phyloP scores from a whole-genome alignment of 2,888 invertebrate species.

The Acrobeloides nanus region DNA sequence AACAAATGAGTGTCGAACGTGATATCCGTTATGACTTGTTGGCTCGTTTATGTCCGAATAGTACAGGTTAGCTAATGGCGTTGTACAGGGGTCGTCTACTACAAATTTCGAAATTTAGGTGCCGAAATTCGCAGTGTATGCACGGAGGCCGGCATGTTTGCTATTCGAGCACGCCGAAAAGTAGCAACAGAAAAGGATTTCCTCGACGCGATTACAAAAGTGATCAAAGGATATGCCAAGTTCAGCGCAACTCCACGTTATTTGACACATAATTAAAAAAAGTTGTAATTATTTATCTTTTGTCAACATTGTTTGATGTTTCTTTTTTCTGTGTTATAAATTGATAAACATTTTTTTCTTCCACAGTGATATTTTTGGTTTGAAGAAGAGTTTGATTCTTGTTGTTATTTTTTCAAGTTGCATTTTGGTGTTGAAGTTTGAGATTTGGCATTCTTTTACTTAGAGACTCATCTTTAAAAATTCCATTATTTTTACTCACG shows the following conservation, averaged over 20 bases:
- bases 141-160: conserved; percentile 99
- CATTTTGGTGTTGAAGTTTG: too few relatives aligned
- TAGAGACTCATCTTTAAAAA: too few relatives aligned
- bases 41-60: conserved; percentile 93
- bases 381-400: too few relatives aligned
- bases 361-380: too few relatives aligned
- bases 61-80: conserved; percentile 69
- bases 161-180: conserved; percentile 92
- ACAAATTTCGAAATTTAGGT: conserved; percentile 55
- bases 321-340: too few relatives aligned
- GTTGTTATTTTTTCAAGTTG: too few relatives aligned
- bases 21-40: conserved; percentile 94
- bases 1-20: conserved; percentile 96
- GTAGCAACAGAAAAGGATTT: conserved; percentile 95
- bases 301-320: too few relatives aligned
- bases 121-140: conserved; percentile 80
- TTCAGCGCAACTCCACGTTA: conserved; percentile 61
- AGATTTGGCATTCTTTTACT: too few relatives aligned
- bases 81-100: too few relatives aligned
- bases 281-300: too few relatives aligned
- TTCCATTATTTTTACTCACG: too few relatives aligned
- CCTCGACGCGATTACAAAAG: conserved; percentile 94
- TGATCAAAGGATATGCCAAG: conserved; percentile 61
- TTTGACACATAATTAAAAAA: conserved; percentile 61
- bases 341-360: too few relatives aligned